These are phyloP conservation scores for Indri indri DNA, from an alignment of 2,113 vertebrate genomes.

Conservation along the genomic window DNA sequence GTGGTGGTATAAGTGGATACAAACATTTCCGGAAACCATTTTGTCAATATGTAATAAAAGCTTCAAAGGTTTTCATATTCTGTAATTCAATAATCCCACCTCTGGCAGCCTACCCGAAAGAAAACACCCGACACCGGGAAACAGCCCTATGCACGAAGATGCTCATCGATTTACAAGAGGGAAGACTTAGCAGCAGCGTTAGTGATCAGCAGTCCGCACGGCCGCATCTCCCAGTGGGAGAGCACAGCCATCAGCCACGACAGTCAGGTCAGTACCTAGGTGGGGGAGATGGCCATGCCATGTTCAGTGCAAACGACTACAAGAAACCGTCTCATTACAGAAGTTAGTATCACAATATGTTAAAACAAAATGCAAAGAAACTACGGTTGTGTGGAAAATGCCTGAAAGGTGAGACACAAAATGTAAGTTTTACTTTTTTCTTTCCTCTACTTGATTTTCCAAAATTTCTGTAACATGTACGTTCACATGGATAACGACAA, in stretches of 20 bases:
- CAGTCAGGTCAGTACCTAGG: rapidly evolving
- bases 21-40: background rate
- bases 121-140: background rate
- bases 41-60: background rate
- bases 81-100: background rate
- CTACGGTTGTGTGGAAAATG: rapidly evolving
- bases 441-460: background rate
- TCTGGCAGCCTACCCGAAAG: background rate
- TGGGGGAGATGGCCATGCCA: rapidly evolving
- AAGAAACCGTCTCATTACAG: rapidly evolving
- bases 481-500: background rate
- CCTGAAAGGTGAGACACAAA: background rate
- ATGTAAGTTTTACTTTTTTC: background rate
- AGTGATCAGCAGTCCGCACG: rapidly evolving
- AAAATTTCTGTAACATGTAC: rapidly evolving
- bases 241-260: rapidly evolving
- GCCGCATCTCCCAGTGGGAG: rapidly evolving
- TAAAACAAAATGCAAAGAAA: background rate
- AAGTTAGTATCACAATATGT: background rate
- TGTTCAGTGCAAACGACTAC: background rate
- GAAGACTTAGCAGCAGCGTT: rapidly evolving
- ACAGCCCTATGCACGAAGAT: background rate
- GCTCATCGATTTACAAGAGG: rapidly evolving
- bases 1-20: background rate
- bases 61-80: background rate